These are phyloP conservation scores for Hemicordylus capensis DNA, from an alignment of 2,113 vertebrate genomes.

Conservation along the genomic window DNA sequence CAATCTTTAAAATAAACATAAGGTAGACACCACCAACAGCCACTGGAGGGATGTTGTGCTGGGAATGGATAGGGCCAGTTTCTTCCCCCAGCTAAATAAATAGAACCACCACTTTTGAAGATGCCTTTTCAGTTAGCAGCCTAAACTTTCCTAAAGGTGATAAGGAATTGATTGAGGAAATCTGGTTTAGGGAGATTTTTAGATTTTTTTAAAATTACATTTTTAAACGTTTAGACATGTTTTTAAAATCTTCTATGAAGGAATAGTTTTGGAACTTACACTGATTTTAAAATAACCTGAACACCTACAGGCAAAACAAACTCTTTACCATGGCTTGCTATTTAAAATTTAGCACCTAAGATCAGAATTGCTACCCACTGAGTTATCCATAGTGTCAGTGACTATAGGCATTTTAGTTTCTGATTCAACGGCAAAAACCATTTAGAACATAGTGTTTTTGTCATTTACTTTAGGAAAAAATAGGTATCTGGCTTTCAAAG, in stretches of 20 bases:
- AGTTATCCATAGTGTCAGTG: not conserved
- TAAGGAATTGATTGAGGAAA: not conserved
- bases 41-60: too few species aligned
- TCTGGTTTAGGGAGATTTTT: not conserved
- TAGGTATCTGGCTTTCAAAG: slow-evolving; percentile 22
- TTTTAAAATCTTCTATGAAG: not conserved
- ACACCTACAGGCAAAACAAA: not conserved
- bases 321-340: not conserved
- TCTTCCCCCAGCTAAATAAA: too few species aligned
- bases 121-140: too few species aligned
- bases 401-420: not conserved
- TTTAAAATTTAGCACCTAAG: not conserved
- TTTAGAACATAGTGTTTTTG: not conserved
- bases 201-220: too few species aligned
- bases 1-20: too few species aligned
- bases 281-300: not conserved
- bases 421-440: not conserved
- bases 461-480: not conserved
- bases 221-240: too few species aligned
- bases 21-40: too few species aligned
- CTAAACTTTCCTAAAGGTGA: not conserved
- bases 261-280: not conserved
- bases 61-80: too few species aligned
- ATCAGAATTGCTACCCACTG: not conserved
- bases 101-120: too few species aligned